Base-by-base conservation (phyloP, 2,888 invertebrate species). In the Drosophila glabriapex region DNA sequence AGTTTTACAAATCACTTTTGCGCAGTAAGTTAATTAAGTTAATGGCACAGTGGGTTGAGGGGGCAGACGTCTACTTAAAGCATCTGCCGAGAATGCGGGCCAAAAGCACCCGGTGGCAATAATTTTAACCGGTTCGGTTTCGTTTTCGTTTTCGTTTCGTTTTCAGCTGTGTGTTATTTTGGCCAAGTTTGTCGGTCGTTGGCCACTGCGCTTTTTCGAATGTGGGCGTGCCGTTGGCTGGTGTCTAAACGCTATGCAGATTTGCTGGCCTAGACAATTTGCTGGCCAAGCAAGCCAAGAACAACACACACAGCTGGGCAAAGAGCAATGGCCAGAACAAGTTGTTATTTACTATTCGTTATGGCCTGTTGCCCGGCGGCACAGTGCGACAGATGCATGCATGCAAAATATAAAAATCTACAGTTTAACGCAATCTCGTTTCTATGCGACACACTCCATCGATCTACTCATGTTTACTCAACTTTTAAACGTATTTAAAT, bases 271-370 rank as follows among this genome's bases (percentile, higher is more conserved):
- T 28, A 35, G 25, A 25, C 54, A 35, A 25, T 54, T 22, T 54
- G 16, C 46, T 22, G 16, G 1, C 25, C 9, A 35, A 55, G 37
- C 35, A 25, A 58, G 60, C 35, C 54, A 66, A 78, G 80, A 85
- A 87, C 62, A 64, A 66, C 58, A 62, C 70, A 70, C 73, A 70
- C 73, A 68, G 71, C 68, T 69, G 68, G 61, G 59, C 50, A 25
- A 50, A 53, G 52, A 49, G 52, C 65, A 72, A 50, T 55, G 68
- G 56, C 62, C 78, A 81, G 76, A 72, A 68, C 73, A 67, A 73
- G 56, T 65, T 71, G 58, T 37, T 55, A 16, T 28, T 54, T 65
- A 41, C 50, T 16, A 7, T 35, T 55, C 62, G 43, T 43, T 54
- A 41, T 49, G 22, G 63, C n/a, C 5, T 31, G 14, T 22, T 43